Evolutionary conservation across 2,113 vertebrate species (phyloP).

Genomic region (Myiozetetes cayanensis): DNA sequence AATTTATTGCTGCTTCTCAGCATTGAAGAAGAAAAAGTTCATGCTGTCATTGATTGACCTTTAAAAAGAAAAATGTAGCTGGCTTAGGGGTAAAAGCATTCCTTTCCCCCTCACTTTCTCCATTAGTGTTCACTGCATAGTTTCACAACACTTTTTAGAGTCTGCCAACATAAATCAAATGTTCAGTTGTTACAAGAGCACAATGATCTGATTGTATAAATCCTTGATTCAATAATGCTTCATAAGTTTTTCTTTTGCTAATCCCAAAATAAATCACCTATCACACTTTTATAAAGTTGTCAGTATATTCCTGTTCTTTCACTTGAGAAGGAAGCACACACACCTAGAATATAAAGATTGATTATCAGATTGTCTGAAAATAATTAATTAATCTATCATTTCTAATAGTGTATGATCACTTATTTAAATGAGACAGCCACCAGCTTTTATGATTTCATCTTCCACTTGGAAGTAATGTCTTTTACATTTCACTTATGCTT

Average conservation of each 20-base stretch:
- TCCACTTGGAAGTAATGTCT: neutral
- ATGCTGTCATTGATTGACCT: slow-evolving; percentile 76
- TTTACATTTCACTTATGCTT: neutral
- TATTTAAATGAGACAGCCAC: neutral
- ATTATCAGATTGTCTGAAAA: neutral
- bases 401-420: neutral
- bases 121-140: neutral
- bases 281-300: neutral
- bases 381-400: neutral
- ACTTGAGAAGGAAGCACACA: neutral
- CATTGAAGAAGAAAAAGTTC: slow-evolving; percentile 72
- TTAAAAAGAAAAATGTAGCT: slow-evolving; percentile 74
- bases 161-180: slow-evolving; percentile 3
- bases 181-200: neutral
- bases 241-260: neutral
- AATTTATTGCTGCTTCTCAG: slow-evolving; percentile 71
- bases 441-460: neutral
- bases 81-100: slow-evolving; percentile 62
- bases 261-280: neutral
- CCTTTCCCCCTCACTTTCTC: slow-evolving; percentile 2
- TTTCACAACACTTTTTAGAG: slow-evolving; percentile 15
- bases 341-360: neutral
- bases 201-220: neutral
- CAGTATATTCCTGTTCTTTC: neutral
- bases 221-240: neutral